phyloP scores from a whole-genome alignment of 2,113 vertebrate species.

The Neomonachus schauinslandi region DNA sequence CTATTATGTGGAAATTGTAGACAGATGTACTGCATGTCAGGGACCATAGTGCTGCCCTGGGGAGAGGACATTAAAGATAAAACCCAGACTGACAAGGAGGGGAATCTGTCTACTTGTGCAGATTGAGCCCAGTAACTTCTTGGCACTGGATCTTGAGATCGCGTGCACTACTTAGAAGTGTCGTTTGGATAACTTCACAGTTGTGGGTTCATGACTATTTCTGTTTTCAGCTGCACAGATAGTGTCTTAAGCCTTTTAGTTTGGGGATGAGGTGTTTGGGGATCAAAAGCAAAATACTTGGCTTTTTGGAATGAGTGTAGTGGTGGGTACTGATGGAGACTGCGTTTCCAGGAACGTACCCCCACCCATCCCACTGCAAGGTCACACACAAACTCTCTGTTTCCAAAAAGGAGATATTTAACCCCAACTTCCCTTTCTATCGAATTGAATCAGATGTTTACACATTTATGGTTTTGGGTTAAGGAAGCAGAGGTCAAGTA shows the following conservation, averaged over 20 bases:
- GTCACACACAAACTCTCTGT: background rate
- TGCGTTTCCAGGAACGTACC: background rate
- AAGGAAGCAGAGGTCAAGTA: background rate
- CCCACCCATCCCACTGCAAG: background rate
- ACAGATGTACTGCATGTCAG: slow-evolving; percentile 57
- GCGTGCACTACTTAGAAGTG: background rate
- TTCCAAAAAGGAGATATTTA: slow-evolving; percentile 4
- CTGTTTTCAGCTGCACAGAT: slow-evolving; percentile 29
- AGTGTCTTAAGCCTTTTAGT: slow-evolving; percentile 45
- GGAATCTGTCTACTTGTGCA: slow-evolving; percentile 37
- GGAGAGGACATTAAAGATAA: slow-evolving; percentile 62
- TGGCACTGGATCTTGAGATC: slow-evolving; percentile 19
- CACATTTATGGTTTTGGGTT: background rate
- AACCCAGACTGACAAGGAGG: slow-evolving; percentile 40
- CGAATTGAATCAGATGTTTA: background rate
- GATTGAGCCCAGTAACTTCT: slow-evolving; percentile 3
- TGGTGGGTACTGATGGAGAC: background rate
- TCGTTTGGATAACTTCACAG: background rate
- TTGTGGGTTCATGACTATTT: slow-evolving; percentile 24
- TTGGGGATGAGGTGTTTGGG: background rate
- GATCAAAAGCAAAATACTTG: slow-evolving; percentile 31
- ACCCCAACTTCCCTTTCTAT: background rate
- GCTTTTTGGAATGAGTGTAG: background rate
- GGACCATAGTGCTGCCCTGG: background rate
- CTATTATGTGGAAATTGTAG: slow-evolving; percentile 69